These are phyloP conservation scores for Hirtodrosophila histrioides DNA, from an alignment of 2,888 invertebrate genomes.

Conservation along the genomic window DNA sequence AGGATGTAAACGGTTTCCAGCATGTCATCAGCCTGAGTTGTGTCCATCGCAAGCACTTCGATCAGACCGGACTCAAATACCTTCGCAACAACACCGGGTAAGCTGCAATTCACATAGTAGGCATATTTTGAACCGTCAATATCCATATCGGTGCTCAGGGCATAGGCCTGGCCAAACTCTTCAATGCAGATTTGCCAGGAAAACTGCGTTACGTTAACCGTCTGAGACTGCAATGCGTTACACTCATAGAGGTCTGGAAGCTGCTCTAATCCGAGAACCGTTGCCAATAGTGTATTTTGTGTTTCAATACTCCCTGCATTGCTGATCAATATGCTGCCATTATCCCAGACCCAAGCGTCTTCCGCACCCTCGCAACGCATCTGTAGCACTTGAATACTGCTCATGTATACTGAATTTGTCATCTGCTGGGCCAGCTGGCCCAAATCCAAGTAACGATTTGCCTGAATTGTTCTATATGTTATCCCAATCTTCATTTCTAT, in stretches of 20 bases:
- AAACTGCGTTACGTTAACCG: slow-evolving; percentile 19
- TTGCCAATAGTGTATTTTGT: slow-evolving; percentile 9
- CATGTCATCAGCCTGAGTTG: slow-evolving; percentile 31
- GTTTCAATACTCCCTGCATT: slow-evolving; percentile 32
- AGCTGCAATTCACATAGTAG: slow-evolving; percentile 41
- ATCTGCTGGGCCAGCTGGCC: neutral
- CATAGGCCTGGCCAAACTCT: slow-evolving; percentile 20
- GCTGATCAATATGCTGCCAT: slow-evolving; percentile 43
- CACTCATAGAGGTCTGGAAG: neutral
- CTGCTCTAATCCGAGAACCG: neutral
- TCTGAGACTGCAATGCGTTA: slow-evolving; percentile 7
- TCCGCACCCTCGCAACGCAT: slow-evolving; percentile 15
- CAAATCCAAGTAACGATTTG: slow-evolving; percentile 20
- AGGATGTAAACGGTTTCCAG: slow-evolving; percentile 34
- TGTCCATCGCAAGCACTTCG: slow-evolving; percentile 41
- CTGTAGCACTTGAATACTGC: slow-evolving; percentile 40
- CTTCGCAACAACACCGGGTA: slow-evolving; percentile 42
- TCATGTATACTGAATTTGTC: slow-evolving; percentile 17
- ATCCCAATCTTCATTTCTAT: slow-evolving; percentile 26
- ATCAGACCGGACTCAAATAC: slow-evolving; percentile 40
- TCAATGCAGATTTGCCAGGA: slow-evolving; percentile 37
- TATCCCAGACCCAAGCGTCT: slow-evolving; percentile 50
- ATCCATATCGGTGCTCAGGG: neutral
- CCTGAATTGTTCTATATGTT: slow-evolving; percentile 27
- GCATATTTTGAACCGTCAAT: slow-evolving; percentile 2